These are phyloP conservation scores for Petrocephalus schoutedeni DNA, from an alignment of 2,797 vertebrate species.

Conservation along the genomic window DNA sequence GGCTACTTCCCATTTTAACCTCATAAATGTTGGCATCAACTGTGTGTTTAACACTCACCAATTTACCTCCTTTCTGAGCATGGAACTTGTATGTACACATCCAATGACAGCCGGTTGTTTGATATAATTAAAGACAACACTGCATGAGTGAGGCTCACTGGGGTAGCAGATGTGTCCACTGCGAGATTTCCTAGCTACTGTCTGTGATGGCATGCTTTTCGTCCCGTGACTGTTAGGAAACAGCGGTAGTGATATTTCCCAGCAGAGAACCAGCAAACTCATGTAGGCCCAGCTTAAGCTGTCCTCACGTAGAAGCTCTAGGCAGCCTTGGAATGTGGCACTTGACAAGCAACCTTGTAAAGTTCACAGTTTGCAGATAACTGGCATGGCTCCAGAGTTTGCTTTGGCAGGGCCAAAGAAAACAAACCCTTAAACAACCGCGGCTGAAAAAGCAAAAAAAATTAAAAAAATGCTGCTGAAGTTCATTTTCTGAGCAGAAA, in stretches of 20 bases:
- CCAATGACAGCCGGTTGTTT: background rate
- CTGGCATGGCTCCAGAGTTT: constrained; percentile 5
- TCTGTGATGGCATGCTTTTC: background rate
- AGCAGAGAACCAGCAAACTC: background rate
- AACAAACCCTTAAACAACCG: constrained; percentile 20
- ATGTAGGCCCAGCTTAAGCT: background rate
- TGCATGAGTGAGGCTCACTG: background rate
- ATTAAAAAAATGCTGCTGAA: background rate
- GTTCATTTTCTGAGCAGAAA: background rate
- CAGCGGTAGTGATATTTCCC: background rate
- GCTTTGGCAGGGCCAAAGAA: background rate
- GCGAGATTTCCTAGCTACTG: background rate
- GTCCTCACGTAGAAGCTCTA: background rate
- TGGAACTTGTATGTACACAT: background rate
- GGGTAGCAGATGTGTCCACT: background rate
- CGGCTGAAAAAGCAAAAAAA: background rate
- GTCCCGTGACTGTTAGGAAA: background rate
- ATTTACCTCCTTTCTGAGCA: background rate
- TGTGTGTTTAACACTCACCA: background rate
- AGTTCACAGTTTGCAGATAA: constrained; percentile 20
- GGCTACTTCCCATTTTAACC: constrained; percentile 7
- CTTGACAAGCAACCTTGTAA: constrained; percentile 19
- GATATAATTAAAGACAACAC: background rate
- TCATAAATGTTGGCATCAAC: background rate
- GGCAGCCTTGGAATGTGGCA: constrained; percentile 16